These are phyloP conservation scores for Gorsachius magnificus DNA, from an alignment of 2,797 vertebrate genomes.

Conservation along the genomic window DNA sequence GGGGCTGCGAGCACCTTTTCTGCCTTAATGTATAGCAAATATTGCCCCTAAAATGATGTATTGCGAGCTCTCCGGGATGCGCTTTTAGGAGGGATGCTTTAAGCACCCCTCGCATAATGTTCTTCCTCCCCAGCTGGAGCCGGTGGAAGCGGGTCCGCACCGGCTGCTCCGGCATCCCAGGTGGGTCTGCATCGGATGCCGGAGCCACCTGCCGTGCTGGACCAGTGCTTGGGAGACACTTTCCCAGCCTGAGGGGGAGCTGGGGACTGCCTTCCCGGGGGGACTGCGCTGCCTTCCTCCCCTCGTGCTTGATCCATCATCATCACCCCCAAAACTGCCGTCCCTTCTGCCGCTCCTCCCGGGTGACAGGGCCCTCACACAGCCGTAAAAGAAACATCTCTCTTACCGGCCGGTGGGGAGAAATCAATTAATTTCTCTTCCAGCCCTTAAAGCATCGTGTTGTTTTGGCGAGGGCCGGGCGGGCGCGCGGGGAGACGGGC, in stretches of 20 bases:
- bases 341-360: not conserved
- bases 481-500: constrained; percentile 35
- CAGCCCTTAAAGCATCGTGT: constrained; percentile 67
- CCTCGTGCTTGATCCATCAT: not conserved
- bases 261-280: fast-evolving
- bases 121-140: not conserved
- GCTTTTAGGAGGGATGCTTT: not conserved
- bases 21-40: constrained; percentile 76
- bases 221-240: fast-evolving
- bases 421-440: constrained; percentile 80
- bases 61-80: constrained; percentile 74
- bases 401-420: constrained; percentile 65
- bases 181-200: fast-evolving
- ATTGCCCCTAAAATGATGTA: constrained; percentile 78
- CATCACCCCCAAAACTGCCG: fast-evolving
- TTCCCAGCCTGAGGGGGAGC: fast-evolving
- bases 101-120: not conserved
- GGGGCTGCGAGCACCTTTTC: constrained; percentile 81
- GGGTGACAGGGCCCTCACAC: not conserved
- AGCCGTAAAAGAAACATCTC: constrained; percentile 40
- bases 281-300: not conserved
- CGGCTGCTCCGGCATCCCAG: not conserved
- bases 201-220: fast-evolving
- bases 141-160: constrained; percentile 32
- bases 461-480: constrained; percentile 70